Evolutionary conservation across 2,113 vertebrate species (phyloP), one percentile per base, ranked within the genome.

Genomic region (Notiomystis cincta): DNA sequence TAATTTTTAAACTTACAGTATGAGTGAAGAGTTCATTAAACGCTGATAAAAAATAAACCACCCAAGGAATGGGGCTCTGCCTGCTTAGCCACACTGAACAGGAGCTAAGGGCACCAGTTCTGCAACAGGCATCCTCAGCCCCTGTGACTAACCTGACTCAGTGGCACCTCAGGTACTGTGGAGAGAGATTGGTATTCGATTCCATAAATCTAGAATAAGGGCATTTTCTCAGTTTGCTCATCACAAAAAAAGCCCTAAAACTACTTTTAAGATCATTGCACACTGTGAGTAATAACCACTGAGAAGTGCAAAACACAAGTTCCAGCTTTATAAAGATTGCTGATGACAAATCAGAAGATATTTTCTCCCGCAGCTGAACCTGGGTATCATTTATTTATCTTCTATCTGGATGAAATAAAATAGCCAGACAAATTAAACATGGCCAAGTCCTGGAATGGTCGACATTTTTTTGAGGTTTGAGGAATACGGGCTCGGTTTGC

Each of bases 381-480:
- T 72, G 53, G 18, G 5, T 33, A 47, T 40, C 15, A 23, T 53
- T 87, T 78, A 28, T 79, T 92, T 57, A 22, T 73, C 8, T 65
- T 77, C 19, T 44, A 81, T 90, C 31, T 35, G 33, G 51, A n/a
- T 33, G 13, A 85, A 81, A 82, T 57, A 22, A 66, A 93, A 77
- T 28, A 87, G 31, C 11, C 28, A 65, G 58, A 53, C 19, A 77
- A 70, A 88, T 53, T 64, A 80, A 93, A 48, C 9, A 45, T 0
- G 4, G 10, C 13, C 24, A 65, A 21, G 28, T 42, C 25, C 24
- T 45, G 25, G 18, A 86, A 47, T 7, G 15, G 30, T 62, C 27
- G 58, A n/a, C 13, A 11, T 4, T 28, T 0, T 0, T n/a, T n/a
- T n/a, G n/a, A n/a, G 3, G 20, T 2, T 15, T 8, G n/a, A 83